phyloP scores from a whole-genome alignment of 2,113 vertebrate genomes.

The Hyperoodon ampullatus region DNA sequence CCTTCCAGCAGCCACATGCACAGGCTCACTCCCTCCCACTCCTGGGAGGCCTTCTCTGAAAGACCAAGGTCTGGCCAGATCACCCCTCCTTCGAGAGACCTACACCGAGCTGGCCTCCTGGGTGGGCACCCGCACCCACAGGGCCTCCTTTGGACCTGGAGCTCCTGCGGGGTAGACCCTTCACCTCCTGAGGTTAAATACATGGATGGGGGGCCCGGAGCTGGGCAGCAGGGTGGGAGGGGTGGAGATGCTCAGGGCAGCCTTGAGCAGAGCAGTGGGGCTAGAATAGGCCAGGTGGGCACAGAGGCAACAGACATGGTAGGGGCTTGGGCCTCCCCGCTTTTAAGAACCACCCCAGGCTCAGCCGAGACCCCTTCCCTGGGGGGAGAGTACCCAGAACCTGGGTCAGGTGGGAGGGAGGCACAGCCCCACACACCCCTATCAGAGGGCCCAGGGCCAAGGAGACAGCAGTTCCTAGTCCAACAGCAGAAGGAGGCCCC shows the following conservation, averaged over 20 bases:
- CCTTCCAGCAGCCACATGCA: background rate
- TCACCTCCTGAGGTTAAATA: background rate
- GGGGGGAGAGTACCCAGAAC: background rate
- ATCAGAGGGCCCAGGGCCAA: background rate
- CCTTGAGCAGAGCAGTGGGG: background rate
- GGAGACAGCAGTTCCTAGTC: background rate
- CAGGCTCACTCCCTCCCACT: background rate
- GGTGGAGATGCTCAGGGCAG: background rate
- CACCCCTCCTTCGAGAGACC: background rate
- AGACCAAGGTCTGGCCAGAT: background rate
- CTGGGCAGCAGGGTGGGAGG: background rate
- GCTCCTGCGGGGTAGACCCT: background rate
- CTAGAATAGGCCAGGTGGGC: background rate
- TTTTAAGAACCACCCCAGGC: background rate
- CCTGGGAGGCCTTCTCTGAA: background rate
- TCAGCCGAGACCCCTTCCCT: background rate
- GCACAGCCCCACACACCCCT: background rate
- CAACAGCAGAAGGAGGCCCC: background rate
- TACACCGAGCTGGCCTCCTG: background rate
- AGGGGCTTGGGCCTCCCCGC: background rate
- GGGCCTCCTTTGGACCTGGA: background rate
- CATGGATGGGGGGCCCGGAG: background rate
- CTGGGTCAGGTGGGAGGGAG: background rate
- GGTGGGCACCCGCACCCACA: background rate
- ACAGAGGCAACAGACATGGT: rapidly evolving